A percentile compares a stretch with the other conserved stretches of the same genome.
phyloP scores from a whole-genome alignment of 1,140 invertebrate species.

The Octopus sinensis region DNA sequence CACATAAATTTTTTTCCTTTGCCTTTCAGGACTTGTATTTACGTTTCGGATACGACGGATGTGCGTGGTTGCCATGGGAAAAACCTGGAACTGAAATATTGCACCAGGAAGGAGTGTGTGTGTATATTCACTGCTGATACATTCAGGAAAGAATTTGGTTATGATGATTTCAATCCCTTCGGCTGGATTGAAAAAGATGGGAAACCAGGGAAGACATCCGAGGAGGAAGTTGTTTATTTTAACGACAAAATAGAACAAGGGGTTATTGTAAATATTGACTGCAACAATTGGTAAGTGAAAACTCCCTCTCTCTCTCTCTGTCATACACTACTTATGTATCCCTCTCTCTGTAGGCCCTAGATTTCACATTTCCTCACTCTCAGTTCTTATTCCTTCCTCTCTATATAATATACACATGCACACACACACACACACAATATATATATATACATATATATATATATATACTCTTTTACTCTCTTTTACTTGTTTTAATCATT shows the following conservation, averaged over 20 bases:
- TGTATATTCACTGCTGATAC: constrained; percentile 18
- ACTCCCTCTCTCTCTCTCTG: not conserved
- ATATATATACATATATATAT: too few species aligned
- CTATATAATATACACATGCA: not conserved
- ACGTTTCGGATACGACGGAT: too few species aligned
- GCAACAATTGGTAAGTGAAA: constrained; percentile 21
- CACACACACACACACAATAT: too few species aligned
- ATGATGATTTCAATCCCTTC: not conserved
- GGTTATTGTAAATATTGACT: constrained; percentile 16
- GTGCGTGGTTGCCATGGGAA: too few species aligned
- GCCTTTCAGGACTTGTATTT: too few species aligned
- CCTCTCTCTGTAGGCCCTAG: not conserved
- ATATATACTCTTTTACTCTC: too few species aligned
- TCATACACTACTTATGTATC: not conserved
- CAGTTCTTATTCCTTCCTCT: not conserved
- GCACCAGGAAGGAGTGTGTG: not conserved
- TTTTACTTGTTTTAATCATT: too few species aligned
- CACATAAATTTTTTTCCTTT: too few species aligned
- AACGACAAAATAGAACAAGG: constrained; percentile 20
- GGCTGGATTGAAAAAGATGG: constrained; percentile 25
- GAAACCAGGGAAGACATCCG: constrained; percentile 9
- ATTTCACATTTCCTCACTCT: not conserved
- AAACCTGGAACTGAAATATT: not conserved
- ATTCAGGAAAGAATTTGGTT: constrained; percentile 18
- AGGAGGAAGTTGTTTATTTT: constrained; percentile 15